These are phyloP conservation scores for Helicoverpa armigera DNA, from an alignment of 1,140 invertebrate genomes.

Conservation along the genomic window DNA sequence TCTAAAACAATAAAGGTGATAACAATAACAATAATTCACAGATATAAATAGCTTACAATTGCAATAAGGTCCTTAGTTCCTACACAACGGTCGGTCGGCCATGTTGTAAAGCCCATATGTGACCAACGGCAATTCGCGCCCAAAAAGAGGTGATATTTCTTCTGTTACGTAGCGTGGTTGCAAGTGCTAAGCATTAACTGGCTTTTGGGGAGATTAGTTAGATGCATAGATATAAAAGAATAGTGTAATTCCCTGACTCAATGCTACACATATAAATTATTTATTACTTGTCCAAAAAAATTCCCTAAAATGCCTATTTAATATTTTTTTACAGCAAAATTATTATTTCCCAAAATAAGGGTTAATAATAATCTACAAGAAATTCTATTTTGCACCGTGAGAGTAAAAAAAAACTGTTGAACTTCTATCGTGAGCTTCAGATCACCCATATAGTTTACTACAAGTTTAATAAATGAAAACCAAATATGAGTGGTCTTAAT, in stretches of 20 bases:
- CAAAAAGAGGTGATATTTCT: constrained; percentile 42
- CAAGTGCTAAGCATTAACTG: constrained; percentile 32
- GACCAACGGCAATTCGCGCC: constrained; percentile 28
- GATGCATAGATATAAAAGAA: not conserved
- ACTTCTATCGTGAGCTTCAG: too few relatives aligned
- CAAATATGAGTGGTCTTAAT: not conserved
- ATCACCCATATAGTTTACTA: too few relatives aligned
- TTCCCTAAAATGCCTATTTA: too few relatives aligned
- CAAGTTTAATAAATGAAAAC: not conserved
- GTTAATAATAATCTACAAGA: too few relatives aligned
- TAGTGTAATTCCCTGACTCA: too few relatives aligned
- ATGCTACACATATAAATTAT: too few relatives aligned
- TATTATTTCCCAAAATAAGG: too few relatives aligned
- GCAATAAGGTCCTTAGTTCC: constrained; percentile 27
- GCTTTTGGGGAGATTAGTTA: constrained; percentile 23
- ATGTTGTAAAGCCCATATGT: constrained; percentile 38
- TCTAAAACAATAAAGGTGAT: constrained; percentile 37
- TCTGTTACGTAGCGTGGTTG: not conserved
- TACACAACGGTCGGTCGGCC: not conserved
- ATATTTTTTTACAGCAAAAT: too few relatives aligned
- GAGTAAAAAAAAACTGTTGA: too few relatives aligned
- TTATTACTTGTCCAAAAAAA: too few relatives aligned
- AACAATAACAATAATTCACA: constrained; percentile 28
- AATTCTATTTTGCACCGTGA: too few relatives aligned
- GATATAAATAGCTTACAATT: constrained; percentile 40